Percentiles rank a stretch among this genome's conserved stretches.
Conservation (phyloP, 2,113 vertebrate genomes). For the Corvus hawaiiensis region DNA sequence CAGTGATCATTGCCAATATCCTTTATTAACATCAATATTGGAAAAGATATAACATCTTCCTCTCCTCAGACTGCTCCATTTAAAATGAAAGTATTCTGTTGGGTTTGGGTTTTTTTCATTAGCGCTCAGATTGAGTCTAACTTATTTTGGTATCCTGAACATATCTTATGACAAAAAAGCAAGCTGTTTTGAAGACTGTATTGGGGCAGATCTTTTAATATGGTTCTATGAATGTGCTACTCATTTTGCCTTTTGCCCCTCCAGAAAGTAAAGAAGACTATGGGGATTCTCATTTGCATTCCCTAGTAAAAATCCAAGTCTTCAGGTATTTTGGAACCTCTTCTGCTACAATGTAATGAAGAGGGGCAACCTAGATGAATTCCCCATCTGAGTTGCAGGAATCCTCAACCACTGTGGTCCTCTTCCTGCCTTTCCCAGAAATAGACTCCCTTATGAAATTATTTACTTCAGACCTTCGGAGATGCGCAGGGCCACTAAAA, state of each 20-base stretch:
- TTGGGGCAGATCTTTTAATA: background rate
- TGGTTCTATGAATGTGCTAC: background rate
- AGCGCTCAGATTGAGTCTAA: background rate
- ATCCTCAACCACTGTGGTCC: background rate
- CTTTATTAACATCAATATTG: background rate
- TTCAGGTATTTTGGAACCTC: background rate
- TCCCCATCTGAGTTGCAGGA: background rate
- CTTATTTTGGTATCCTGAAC: background rate
- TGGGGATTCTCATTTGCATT: background rate
- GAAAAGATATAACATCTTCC: background rate
- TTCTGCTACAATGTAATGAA: background rate
- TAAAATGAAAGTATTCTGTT: background rate
- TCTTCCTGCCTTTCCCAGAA: background rate
- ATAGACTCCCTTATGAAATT: background rate
- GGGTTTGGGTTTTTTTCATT: background rate
- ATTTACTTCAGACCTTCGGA: background rate
- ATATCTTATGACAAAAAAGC: background rate
- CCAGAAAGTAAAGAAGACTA: background rate
- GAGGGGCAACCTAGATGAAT: background rate
- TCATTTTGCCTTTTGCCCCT: background rate
- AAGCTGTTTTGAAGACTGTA: background rate
- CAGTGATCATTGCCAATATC: background rate
- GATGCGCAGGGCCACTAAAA: background rate
- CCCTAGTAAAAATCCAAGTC: background rate
- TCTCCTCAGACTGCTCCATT: background rate